Evolutionary conservation across 2,113 vertebrate species (phyloP).

Genomic region (Ifrita kowaldi): DNA sequence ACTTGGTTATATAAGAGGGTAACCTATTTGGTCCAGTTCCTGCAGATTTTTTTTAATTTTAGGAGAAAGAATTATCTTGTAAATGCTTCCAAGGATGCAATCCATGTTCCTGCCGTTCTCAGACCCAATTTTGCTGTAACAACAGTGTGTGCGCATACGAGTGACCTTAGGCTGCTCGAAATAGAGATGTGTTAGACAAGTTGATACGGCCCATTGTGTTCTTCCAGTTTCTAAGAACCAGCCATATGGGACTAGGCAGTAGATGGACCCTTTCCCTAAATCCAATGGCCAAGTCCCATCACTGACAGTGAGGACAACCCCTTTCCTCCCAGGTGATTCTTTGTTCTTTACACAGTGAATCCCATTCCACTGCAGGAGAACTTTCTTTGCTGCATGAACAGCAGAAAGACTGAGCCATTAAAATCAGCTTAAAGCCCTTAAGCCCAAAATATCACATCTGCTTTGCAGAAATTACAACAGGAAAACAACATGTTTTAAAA

Average conservation of each 20-base stretch:
- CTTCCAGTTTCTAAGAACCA: not conserved
- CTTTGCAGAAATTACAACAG: constrained; percentile 59
- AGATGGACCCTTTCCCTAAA: not conserved
- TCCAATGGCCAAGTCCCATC: not conserved
- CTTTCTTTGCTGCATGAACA: not conserved
- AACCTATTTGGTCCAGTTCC: not conserved
- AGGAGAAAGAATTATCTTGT: not conserved
- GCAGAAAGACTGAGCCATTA: not conserved
- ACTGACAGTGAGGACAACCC: not conserved
- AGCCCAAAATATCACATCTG: constrained; percentile 47
- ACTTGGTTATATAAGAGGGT: not conserved
- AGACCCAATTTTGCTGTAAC: not conserved
- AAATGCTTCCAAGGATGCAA: not conserved
- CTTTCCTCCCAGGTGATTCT: not conserved
- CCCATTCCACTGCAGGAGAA: not conserved
- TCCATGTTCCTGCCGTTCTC: not conserved
- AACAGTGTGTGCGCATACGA: accelerated
- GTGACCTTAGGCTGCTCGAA: not conserved
- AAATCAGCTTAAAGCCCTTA: constrained; percentile 1
- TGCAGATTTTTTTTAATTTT: not conserved
- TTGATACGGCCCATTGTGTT: not conserved
- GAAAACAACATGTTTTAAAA: constrained; percentile 29
- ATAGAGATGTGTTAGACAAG: not conserved
- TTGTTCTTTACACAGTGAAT: not conserved
- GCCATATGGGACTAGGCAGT: not conserved